Base-by-base conservation (phyloP, 2,888 invertebrate genomes). In the Agriopis aurantiaria region DNA sequence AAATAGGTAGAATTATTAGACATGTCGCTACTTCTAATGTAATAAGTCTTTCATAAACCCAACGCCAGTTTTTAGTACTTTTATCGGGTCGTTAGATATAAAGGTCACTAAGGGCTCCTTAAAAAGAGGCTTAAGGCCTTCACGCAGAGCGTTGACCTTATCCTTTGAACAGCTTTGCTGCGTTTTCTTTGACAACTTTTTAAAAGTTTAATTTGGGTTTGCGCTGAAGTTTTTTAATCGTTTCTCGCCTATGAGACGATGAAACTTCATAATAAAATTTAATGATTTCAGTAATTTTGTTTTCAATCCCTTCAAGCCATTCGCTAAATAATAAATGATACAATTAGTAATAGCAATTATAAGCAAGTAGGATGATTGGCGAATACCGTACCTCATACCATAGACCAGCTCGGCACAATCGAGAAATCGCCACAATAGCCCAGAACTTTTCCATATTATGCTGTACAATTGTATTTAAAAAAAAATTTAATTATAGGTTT, bases 71-170 rank as follows among this genome's bases (percentile, higher is more conserved):
- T 33, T 7, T 48, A n/a, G 12, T 33, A 41, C 17, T 10, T 33
- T 49, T 9, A 8, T 62, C 78, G 79, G 75, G 76, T 84, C 88
- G 86, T 80, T n/a, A 56, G 58, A 53, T 78, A 57, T 82, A 85
- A 87, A 83, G 33, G 41, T 33, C 53, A 72, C 65, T 45, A 66
- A 81, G 81, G 82, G 80, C 80, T 83, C 84, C 83, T 83, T 80
- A 84, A 86, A 85, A 85, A 81, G 81, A 83, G 80, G 82, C 82
- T 82, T 86, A 78, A 78, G 79, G 78, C 82, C 84, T 81, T 80
- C 77, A 78, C 78, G 60, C 76, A 80, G 90, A 80, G 75, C 86
- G 78, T 80, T 83, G 88, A 89, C 87, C 90, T 69, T 78, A 68
- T 81, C 76, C 78, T 79, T 71, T 10, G 45, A 67, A 33, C 40